phyloP scores from a whole-genome alignment of 2,797 vertebrate genomes.

The Mallotus villosus region DNA sequence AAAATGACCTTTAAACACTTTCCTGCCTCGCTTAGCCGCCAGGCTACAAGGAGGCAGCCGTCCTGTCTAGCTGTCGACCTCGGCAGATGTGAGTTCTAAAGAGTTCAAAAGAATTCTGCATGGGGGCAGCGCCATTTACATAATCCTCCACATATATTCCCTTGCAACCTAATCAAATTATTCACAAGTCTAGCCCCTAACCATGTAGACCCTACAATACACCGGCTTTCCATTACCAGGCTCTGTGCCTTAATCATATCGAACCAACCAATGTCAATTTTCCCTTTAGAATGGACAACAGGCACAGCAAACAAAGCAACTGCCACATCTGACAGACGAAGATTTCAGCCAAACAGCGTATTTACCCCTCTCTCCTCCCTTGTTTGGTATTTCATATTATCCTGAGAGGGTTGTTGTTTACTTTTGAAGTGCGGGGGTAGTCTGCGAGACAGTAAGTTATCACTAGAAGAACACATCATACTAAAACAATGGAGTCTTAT shows the following conservation, averaged over 20 bases:
- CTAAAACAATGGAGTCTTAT: constrained; percentile 66
- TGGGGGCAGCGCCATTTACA: constrained; percentile 83
- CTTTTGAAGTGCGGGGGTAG: constrained; percentile 61
- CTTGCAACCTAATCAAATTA: constrained; percentile 86
- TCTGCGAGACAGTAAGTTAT: constrained; percentile 62
- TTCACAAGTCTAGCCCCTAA: constrained; percentile 84
- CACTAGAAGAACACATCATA: constrained; percentile 57
- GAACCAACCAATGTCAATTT: constrained; percentile 80
- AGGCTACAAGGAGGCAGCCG: constrained; percentile 71
- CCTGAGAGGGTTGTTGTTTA: constrained; percentile 62
- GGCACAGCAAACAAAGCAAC: constrained; percentile 65
- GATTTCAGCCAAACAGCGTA: constrained; percentile 67
- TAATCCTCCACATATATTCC: constrained; percentile 88
- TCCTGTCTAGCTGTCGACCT: constrained; percentile 83
- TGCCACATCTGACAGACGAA: constrained; percentile 67
- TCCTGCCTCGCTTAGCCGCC: constrained; percentile 72
- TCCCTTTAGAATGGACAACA: constrained; percentile 74
- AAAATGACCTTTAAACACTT: constrained; percentile 83
- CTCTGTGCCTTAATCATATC: constrained; percentile 74
- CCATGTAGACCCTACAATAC: constrained; percentile 75
- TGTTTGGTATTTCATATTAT: constrained; percentile 67
- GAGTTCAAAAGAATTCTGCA: constrained; percentile 86
- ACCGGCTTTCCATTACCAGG: constrained; percentile 75
- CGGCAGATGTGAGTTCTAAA: constrained; percentile 85
- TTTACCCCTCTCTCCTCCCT: constrained; percentile 63